Evolutionary conservation across 2,113 vertebrate species (phyloP), one percentile per base, ranked within the genome.

Genomic region (Hemichromis elongatus): DNA sequence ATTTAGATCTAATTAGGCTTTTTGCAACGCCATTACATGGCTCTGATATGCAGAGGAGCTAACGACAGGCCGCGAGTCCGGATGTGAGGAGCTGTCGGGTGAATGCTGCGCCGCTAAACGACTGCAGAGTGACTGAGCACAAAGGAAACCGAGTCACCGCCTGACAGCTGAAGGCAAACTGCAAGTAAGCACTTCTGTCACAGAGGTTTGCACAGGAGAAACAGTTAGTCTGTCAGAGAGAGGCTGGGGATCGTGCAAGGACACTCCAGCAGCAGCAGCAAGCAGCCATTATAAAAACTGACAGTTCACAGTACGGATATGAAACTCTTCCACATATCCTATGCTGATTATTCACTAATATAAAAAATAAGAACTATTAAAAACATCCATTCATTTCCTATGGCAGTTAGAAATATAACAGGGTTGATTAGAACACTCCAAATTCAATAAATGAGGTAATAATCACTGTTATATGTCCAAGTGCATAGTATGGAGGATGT

Each of bases 1-100:
- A 94, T 95, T 95, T 92, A 75, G 83, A 90, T 88, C 85, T 89
- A 94, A 95, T 95, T 93, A 95, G 84, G 87, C 75, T 86, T 90
- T 91, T 79, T 87, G 88, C 79, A 85, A 79, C 68, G 77, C 80
- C 87, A 79, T 94, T 92, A 87, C 68, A 28, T n/a, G 37, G 80
- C 80, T 89, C 52, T 57, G 84, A 85, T 90, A 40, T 68, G 77
- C 50, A 30, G 79, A 85, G 86, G 78, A 87, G 90, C 84, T 83
- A 91, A 91, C 56, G 52, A 89, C 50, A 24, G 68, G 87, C 79
- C 6, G 63, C 0, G 81, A 21, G 73, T 52, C 47, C 7, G 40
- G 56, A 77, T 14, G 68, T 8, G 59, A 77, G 79, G n/a, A 50
- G 30, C 59, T 3, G 56, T 24, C 30, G 26, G 61, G 21, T 61